These are phyloP conservation scores for Aphis craccivora DNA, from an alignment of 1,140 invertebrate genomes.

Conservation along the genomic window DNA sequence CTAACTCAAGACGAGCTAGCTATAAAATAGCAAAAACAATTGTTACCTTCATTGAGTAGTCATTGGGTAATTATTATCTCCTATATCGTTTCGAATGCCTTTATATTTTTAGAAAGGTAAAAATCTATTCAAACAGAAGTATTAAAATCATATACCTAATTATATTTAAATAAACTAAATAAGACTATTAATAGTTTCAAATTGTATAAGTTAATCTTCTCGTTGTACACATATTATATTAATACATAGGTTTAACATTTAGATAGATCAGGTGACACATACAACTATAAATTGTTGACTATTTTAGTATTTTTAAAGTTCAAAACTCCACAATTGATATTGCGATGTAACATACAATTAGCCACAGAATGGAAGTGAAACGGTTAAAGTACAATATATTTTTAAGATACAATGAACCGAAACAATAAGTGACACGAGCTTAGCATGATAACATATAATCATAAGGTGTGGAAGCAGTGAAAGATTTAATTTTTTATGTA, in stretches of 20 bases:
- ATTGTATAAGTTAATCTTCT: background rate
- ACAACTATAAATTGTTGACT: background rate
- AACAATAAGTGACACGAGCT: background rate
- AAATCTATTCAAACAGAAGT: background rate
- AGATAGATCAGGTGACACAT: background rate
- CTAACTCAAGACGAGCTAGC: background rate
- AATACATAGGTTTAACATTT: background rate
- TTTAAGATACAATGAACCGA: background rate
- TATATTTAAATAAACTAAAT: background rate
- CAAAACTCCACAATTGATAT: background rate
- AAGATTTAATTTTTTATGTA: conserved; percentile 3
- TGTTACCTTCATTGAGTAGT: background rate
- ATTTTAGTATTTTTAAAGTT: background rate
- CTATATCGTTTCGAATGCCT: background rate
- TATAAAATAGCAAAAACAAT: background rate
- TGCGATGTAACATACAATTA: background rate
- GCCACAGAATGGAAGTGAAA: background rate
- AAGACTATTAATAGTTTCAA: background rate
- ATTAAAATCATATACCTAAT: background rate
- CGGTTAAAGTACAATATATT: conserved; percentile 12
- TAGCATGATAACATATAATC: background rate
- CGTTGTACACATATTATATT: background rate
- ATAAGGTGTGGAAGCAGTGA: background rate
- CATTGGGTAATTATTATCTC: background rate
- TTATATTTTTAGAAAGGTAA: background rate